These are phyloP conservation scores for Bellardia pandia DNA, from an alignment of 2,888 invertebrate genomes.

Conservation along the genomic window DNA sequence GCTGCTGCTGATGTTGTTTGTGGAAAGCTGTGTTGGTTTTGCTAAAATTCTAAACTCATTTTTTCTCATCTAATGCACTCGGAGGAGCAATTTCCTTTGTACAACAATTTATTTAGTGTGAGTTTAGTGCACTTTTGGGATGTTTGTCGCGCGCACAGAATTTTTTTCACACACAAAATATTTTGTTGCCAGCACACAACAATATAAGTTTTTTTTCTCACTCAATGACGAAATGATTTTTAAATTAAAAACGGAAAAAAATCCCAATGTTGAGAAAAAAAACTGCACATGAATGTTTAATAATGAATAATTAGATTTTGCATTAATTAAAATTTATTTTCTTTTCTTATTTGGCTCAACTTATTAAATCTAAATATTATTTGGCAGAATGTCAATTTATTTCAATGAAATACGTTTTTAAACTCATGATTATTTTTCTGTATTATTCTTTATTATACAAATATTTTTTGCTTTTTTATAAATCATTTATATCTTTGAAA, in stretches of 20 bases:
- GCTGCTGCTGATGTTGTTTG: slow-evolving; percentile 8
- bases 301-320: background rate
- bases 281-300: slow-evolving; percentile 11
- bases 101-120: slow-evolving; percentile 75
- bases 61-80: slow-evolving; percentile 75
- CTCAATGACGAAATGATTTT: slow-evolving; percentile 6
- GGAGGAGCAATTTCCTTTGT: slow-evolving; percentile 74
- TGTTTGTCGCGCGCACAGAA: slow-evolving; percentile 58
- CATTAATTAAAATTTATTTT: slow-evolving; percentile 14
- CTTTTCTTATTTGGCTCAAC: background rate
- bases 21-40: slow-evolving; percentile 21
- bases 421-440: background rate
- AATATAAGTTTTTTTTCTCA: background rate
- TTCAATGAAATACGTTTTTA: slow-evolving; percentile 44
- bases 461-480: background rate
- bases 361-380: background rate
- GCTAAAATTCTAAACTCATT: slow-evolving; percentile 75
- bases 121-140: slow-evolving; percentile 74
- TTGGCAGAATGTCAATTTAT: slow-evolving; percentile 41
- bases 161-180: slow-evolving; percentile 2
- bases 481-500: background rate
- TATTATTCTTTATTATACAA: background rate
- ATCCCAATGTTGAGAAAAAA: background rate
- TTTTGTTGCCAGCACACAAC: slow-evolving; percentile 12
- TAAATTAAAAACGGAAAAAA: slow-evolving; percentile 13